These are phyloP conservation scores for Oscheius sp. DNA, from an alignment of 2,888 invertebrate species.

Conservation along the genomic window DNA sequence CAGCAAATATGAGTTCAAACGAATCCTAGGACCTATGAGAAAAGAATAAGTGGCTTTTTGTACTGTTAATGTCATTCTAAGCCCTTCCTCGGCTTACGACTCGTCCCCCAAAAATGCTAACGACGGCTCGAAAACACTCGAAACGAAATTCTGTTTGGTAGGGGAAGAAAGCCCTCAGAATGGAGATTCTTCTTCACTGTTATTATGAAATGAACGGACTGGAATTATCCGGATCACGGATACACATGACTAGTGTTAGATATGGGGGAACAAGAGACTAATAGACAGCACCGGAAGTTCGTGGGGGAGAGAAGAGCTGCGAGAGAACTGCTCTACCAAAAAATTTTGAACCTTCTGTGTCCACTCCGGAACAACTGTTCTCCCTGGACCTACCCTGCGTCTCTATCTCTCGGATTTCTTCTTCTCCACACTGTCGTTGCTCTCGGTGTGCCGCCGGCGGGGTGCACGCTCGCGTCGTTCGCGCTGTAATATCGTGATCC, in stretches of 20 bases:
- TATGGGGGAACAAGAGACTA: neutral
- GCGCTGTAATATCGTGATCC: slow-evolving; percentile 42
- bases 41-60: neutral
- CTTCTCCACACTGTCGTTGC: slow-evolving; percentile 5
- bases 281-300: neutral
- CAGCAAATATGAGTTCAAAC: too few species aligned
- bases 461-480: slow-evolving; percentile 37
- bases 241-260: neutral
- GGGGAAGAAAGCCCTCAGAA: too few species aligned
- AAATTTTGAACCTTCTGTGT: slow-evolving; percentile 19
- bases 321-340: neutral
- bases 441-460: slow-evolving; percentile 23
- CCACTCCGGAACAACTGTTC: slow-evolving; percentile 25
- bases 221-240: slow-evolving; percentile 7
- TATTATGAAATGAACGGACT: too few species aligned
- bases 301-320: neutral
- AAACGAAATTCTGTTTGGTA: too few species aligned
- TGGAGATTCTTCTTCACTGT: too few species aligned
- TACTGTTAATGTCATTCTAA: neutral
- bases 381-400: slow-evolving; percentile 35
- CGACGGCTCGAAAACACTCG: neutral
- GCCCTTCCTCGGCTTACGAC: neutral
- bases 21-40: too few species aligned
- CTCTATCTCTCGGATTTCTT: slow-evolving; percentile 2
- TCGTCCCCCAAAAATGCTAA: neutral